These are phyloP conservation scores for Drosophila tripunctata DNA, from an alignment of 2,888 invertebrate genomes.

Conservation along the genomic window DNA sequence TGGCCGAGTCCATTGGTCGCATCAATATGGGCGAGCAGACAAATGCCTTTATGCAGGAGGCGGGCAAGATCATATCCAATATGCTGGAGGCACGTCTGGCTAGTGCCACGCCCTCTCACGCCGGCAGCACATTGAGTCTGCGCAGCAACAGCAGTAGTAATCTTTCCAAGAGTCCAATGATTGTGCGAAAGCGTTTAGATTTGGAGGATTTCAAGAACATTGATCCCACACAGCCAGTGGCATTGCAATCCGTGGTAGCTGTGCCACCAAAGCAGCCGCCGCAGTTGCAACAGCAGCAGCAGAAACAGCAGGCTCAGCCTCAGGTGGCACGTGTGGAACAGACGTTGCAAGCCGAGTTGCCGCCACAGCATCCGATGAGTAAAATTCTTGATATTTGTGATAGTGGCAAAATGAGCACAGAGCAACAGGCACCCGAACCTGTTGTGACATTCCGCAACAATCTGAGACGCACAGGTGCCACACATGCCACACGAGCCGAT, in stretches of 20 bases:
- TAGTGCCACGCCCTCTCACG: conserved; percentile 59
- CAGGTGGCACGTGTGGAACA: conserved; percentile 45
- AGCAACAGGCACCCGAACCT: conserved; percentile 53
- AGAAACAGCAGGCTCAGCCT: conserved; percentile 47
- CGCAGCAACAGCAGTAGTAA: conserved; percentile 77
- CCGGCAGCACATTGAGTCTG: conserved; percentile 69
- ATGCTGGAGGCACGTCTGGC: conserved; percentile 83
- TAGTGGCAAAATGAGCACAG: conserved; percentile 46
- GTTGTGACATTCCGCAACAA: conserved; percentile 75
- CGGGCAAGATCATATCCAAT: conserved; percentile 83
- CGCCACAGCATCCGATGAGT: conserved; percentile 80
- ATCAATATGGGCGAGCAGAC: conserved; percentile 80
- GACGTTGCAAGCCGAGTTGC: conserved; percentile 59
- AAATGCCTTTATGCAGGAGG: conserved; percentile 82
- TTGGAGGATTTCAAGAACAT: conserved; percentile 81
- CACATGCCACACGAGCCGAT: conserved; percentile 78
- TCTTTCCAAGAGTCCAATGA: conserved; percentile 79
- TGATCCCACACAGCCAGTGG: conserved; percentile 79
- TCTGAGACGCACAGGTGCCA: conserved; percentile 75
- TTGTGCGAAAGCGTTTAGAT: conserved; percentile 81
- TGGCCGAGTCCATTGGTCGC: conserved; percentile 81
- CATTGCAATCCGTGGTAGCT: conserved; percentile 76
- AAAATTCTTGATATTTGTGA: conserved; percentile 83
- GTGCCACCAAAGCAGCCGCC: too few relatives aligned
- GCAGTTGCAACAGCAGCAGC: conserved; percentile 6